phyloP scores from a whole-genome alignment of 2,888 invertebrate species.

The Pedicia rivosa region DNA sequence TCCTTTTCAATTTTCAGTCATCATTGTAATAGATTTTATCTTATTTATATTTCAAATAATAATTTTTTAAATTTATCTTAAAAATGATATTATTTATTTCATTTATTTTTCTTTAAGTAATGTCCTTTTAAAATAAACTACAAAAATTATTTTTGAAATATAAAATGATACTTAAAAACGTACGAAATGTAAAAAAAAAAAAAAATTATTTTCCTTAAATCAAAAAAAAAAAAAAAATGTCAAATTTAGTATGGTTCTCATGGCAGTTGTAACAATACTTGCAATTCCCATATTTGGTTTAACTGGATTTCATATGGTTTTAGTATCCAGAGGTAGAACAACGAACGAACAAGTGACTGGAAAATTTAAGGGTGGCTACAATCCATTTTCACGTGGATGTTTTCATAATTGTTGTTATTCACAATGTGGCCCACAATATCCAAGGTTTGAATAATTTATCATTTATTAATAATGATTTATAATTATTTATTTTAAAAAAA shows the following conservation, averaged over 20 bases:
- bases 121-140: no score
- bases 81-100: no score
- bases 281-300: slow-evolving; percentile 95
- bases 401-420: slow-evolving; percentile 90
- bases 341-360: slow-evolving; percentile 99
- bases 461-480: slow-evolving; percentile 6
- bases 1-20: slow-evolving; percentile 56
- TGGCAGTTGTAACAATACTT: slow-evolving; percentile 80
- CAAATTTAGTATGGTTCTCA: slow-evolving; percentile 71
- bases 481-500: slow-evolving; percentile 9
- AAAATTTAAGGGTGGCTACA: slow-evolving; percentile 96
- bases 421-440: slow-evolving; percentile 93
- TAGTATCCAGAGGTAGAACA: slow-evolving; percentile 90
- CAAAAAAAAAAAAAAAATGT: no score
- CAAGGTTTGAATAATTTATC: slow-evolving; percentile 49
- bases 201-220: neutral
- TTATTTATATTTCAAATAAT: no score
- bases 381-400: slow-evolving; percentile 94
- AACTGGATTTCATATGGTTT: slow-evolving; percentile 94
- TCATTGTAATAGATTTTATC: no score
- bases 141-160: no score
- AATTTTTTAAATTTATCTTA: no score
- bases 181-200: slow-evolving; percentile 10
- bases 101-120: no score
- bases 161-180: no score